These are phyloP conservation scores for Chiroxiphia lanceolata DNA, from an alignment of 2,797 vertebrate genomes.

Conservation along the genomic window DNA sequence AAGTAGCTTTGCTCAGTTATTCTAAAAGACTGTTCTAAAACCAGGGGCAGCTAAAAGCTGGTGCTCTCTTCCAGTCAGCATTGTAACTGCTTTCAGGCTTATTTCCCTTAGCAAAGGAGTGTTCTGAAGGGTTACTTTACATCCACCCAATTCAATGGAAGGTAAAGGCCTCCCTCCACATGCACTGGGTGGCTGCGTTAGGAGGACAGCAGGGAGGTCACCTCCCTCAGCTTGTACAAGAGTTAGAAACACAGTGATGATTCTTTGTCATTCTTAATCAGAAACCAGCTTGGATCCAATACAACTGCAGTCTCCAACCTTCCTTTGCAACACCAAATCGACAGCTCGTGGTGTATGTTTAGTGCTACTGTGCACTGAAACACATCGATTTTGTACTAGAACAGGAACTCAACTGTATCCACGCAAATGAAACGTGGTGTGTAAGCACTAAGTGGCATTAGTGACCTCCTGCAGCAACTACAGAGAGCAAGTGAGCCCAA, in stretches of 20 bases:
- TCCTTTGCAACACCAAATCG: background rate
- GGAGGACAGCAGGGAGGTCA: background rate
- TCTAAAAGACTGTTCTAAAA: background rate
- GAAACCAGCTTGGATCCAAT: background rate
- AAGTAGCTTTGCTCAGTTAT: background rate
- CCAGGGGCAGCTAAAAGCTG: background rate
- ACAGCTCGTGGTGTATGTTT: background rate
- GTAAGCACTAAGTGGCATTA: background rate
- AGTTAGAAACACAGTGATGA: accelerated
- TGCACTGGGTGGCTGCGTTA: accelerated
- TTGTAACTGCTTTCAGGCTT: background rate
- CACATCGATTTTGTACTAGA: background rate
- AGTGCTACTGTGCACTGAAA: background rate
- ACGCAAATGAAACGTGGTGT: background rate
- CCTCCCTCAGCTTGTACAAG: background rate
- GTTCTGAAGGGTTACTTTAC: background rate
- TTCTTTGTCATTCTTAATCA: background rate
- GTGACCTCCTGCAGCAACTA: background rate
- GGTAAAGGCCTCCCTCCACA: background rate
- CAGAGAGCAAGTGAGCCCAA: background rate
- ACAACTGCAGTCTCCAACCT: background rate
- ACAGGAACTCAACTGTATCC: background rate
- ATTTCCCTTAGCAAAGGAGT: background rate
- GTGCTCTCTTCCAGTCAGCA: background rate
- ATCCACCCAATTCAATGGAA: background rate